A percentile compares a stretch with the other conserved stretches of the same genome.
These are phyloP conservation scores for Hyperopisus bebe DNA, from an alignment of 2,113 vertebrate genomes.

Conservation along the genomic window DNA sequence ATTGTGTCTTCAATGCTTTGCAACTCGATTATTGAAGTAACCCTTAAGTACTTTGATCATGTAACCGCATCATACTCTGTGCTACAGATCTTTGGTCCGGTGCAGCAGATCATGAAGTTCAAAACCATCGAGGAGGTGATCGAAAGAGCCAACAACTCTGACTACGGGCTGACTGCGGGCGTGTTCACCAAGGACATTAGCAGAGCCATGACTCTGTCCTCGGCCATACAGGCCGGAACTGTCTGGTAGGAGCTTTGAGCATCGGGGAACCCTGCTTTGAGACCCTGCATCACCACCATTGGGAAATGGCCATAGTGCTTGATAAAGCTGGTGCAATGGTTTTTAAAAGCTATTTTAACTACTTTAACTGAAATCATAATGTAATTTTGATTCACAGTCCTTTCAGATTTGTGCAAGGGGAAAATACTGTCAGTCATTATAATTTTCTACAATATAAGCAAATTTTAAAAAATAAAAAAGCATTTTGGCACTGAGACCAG, in stretches of 20 bases:
- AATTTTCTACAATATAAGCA: not conserved
- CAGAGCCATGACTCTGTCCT: conserved; percentile 89
- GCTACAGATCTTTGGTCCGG: conserved; percentile 92
- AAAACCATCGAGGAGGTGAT: conserved; percentile 95
- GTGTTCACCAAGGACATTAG: conserved; percentile 94
- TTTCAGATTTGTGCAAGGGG: not conserved
- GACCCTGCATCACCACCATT: not conserved
- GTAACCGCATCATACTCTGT: not conserved
- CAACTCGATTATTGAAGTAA: conserved; percentile 69
- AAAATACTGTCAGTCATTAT: not conserved
- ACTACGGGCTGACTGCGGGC: conserved; percentile 86
- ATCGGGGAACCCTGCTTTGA: not conserved
- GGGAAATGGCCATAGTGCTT: not conserved
- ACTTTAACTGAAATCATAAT: not conserved
- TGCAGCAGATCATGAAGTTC: conserved; percentile 96
- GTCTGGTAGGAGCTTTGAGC: conserved; percentile 74
- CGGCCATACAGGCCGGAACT: conserved; percentile 92
- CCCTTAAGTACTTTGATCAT: conserved; percentile 61
- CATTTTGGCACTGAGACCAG: not conserved
- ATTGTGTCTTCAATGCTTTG: not conserved
- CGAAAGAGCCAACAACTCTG: conserved; percentile 92
- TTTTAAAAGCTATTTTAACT: not conserved
- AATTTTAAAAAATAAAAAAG: not conserved
- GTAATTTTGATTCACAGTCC: not conserved
- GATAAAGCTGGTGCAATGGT: not conserved